Base-by-base conservation (phyloP, 2,113 vertebrate species). In the Alligator sinensis region DNA sequence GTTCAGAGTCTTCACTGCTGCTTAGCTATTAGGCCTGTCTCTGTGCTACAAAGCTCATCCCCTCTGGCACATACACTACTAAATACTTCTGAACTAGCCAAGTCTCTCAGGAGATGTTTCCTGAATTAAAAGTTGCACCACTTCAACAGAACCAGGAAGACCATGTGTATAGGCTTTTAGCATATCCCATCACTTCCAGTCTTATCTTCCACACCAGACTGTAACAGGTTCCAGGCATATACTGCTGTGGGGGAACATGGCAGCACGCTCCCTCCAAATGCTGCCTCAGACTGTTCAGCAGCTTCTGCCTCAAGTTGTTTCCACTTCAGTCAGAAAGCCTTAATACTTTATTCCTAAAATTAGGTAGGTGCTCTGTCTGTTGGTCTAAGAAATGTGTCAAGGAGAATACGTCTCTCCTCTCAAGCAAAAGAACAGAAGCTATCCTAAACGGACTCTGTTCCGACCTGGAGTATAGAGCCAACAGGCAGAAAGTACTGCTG, bases 401-500 rank as follows among this genome's bases (percentile, higher is more conserved):
- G 28, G 21, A 61, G 72, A 85, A 74, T 92, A 81, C 75, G 77
- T 80, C 84, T 95, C 91, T 89, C 88, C 81, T 68, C 86, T 91
- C 87, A 88, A 90, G 80, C 79, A 91, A 95, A 80, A 5, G 84
- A 75, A 80, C 80, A 94, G 87, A 74, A 83, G 78, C n/a, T 47
- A 47, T 47, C 22, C 79, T 89, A 18, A 86, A 91, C 92, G 34
- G 59, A 89, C 95, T 91, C 91, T 79, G 66, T 83, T 93, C 90
- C 1, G 1, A 91, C 58, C 74, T 79, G 80, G 80, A 78, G 96
- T 25, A 96, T 55, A 94, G 93, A 95, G 90, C 59, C 95, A 94
- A n/a, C 75, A 94, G 94, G 76, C 85, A 93, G 68, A 85, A 96
- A 91, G 76, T 88, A 84, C 87, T 87, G 34, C 34, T 88, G 84